Conservation (phyloP, 2,888 invertebrate species). For the Diarsia rubi region DNA sequence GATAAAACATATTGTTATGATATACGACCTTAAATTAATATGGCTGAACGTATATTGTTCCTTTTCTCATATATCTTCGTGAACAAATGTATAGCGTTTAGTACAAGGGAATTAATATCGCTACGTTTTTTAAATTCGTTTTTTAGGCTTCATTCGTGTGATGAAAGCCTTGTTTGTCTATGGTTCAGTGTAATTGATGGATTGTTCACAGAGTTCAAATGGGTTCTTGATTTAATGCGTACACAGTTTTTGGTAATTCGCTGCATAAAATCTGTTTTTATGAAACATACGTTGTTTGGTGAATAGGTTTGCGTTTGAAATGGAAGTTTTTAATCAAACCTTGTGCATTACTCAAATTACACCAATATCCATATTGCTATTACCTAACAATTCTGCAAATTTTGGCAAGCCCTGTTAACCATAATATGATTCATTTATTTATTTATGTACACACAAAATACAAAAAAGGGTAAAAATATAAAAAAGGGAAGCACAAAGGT, state of each 20-base stretch:
- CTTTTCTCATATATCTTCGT: constrained; percentile 64
- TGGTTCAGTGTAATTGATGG: constrained; percentile 38
- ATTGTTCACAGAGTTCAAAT: constrained; percentile 32
- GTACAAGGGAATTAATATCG: constrained; percentile 61
- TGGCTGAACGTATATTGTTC: constrained; percentile 67
- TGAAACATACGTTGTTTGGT: not conserved
- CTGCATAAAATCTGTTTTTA: constrained; percentile 5
- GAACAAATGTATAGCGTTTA: constrained; percentile 66
- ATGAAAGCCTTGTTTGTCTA: constrained; percentile 43
- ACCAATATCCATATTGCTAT: not conserved
- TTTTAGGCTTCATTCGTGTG: constrained; percentile 22
- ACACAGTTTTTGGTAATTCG: not conserved
- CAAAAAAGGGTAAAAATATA: too few relatives aligned
- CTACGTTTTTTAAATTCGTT: constrained; percentile 30
- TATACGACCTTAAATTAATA: constrained; percentile 69
- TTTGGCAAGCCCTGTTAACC: too few relatives aligned
- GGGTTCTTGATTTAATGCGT: constrained; percentile 31
- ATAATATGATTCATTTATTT: too few relatives aligned
- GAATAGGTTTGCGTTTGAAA: not conserved
- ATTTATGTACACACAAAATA: too few relatives aligned
- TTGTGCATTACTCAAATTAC: too few relatives aligned
- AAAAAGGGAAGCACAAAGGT: too few relatives aligned
- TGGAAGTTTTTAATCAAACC: not conserved
- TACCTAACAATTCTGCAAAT: too few relatives aligned
- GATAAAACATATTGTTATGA: constrained; percentile 69